Base-by-base conservation (phyloP, 2,797 vertebrate species). In the Falco naumanni region DNA sequence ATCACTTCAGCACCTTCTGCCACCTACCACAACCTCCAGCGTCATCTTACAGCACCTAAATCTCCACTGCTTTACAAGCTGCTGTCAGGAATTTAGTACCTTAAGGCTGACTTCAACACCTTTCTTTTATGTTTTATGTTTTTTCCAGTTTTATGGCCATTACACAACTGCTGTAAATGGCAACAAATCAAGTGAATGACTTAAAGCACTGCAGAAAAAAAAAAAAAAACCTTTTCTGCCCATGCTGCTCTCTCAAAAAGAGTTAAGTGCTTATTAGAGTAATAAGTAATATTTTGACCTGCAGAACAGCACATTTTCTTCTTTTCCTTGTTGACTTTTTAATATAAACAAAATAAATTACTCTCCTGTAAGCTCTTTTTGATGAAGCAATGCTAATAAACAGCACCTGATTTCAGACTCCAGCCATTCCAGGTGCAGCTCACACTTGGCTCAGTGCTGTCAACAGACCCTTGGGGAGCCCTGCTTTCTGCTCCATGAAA, bases 91-190 rank as follows among this genome's bases (percentile, higher is more conserved):
- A 98, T 97, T 93, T 93, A 94, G 95, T 96, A 95, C 97, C 97
- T 97, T 96, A 66, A 94, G 97, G 96, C 97, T 96, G 96, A 96
- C 97, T 98, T 97, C 97, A 94, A 97, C 97, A 98, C 97, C 95
- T 98, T 97, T 93, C 97, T 97, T 97, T 98, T 97, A 97, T 95
- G 95, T 95, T 97, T 98, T 97, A 97, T 97, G 89, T 68, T 96
- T 97, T 95, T 93, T 83, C 94, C 93, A 89, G 93, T 94, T 97
- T 98, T 96, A 97, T 84, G 95, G 92, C 96, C 95, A 96, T 96
- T 96, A 96, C 94, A 84, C 94, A 97, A 97, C 93, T 95, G 93
- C 94, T 96, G 92, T 95, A 97, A 96, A 96, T 89, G 95, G 95
- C 89, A 93, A 97, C 92, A 97, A 97, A 98, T 96, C 96, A 97